Base-by-base conservation (phyloP, 1,140 invertebrate species). In the Drosophila sp. region DNA sequence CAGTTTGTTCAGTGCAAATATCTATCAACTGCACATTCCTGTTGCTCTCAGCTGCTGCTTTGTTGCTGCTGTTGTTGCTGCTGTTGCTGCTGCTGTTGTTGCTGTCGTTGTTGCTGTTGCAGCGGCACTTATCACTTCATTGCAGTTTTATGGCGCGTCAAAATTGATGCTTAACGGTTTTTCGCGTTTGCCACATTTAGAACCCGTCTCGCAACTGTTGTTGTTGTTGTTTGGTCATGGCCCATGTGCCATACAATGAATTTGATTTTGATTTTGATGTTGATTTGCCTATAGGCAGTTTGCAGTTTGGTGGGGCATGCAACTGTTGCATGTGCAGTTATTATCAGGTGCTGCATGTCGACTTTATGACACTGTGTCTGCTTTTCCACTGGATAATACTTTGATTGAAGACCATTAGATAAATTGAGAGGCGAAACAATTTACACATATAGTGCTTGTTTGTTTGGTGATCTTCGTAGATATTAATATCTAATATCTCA, bases 141-240 rank as follows among this genome's bases (percentile, higher is more conserved):
- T 89, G 83, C 83, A 89, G 84, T 89, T 89, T 89, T 89, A 89
- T 89, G 83, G 87, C 87, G 84, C 83, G 83, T 89, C 83, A 89
- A 89, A 89, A 89, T 89, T 89, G 83, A 89, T 89, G 83, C 83
- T 87, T 87, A 87, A 87, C 83, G 83, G 83, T 80, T 87, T 87
- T 87, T 89, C 83, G 83, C 83, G 83, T 74, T 69, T 53, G 83
- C 75, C 72, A 78, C 83, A 87, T 89, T 89, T 87, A 80, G 83
- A 79, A 81, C 74, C 56, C 76, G 66, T 79, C 48, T 32, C 18
- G 25, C 32, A 41, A 51, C 13, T 38, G 16, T 13, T 16, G 61
- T 25, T 14, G 50, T 11, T 36, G 34, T 36, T 36, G 9, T 36
- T 36, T 54, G 62, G 61, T 71, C 77, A 67, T 48, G 66, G 62